Conservation (phyloP, 2,113 vertebrate species). For the Microtus richardsoni region DNA sequence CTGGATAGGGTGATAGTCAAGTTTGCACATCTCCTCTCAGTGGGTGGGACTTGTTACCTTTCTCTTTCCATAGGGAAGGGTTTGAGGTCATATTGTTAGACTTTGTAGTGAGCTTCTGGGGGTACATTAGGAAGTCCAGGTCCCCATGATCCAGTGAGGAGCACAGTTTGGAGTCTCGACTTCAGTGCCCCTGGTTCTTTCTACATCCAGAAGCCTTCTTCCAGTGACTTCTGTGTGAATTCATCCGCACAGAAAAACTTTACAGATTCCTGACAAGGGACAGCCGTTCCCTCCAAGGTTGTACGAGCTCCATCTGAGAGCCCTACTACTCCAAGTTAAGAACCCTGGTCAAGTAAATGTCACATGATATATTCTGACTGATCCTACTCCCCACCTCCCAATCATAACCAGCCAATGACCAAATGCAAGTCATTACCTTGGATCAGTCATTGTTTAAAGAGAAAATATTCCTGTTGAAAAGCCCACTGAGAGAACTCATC, state of each 20-base stretch:
- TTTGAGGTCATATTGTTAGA: neutral
- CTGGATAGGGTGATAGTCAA: too few relatives aligned
- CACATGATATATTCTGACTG: neutral
- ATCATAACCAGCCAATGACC: neutral
- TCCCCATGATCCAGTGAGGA: neutral
- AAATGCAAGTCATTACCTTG: neutral
- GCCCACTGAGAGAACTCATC: neutral
- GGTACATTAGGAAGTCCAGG: neutral
- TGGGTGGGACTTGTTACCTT: neutral
- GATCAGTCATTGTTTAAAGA: neutral
- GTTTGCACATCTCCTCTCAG: neutral
- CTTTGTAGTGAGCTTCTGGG: neutral
- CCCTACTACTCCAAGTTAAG: neutral
- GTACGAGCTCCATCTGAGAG: neutral
- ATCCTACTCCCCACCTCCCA: neutral
- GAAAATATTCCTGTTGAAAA: neutral
- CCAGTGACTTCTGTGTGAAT: neutral
- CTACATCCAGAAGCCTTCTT: neutral
- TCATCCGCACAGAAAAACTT: neutral
- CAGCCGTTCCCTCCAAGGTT: neutral
- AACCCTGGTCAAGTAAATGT: neutral
- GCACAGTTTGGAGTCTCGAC: neutral
- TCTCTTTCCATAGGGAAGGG: neutral
- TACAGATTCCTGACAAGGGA: neutral
- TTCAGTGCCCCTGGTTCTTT: neutral